Conservation (phyloP, 2,113 vertebrate species). For the Rhea pennata region DNA sequence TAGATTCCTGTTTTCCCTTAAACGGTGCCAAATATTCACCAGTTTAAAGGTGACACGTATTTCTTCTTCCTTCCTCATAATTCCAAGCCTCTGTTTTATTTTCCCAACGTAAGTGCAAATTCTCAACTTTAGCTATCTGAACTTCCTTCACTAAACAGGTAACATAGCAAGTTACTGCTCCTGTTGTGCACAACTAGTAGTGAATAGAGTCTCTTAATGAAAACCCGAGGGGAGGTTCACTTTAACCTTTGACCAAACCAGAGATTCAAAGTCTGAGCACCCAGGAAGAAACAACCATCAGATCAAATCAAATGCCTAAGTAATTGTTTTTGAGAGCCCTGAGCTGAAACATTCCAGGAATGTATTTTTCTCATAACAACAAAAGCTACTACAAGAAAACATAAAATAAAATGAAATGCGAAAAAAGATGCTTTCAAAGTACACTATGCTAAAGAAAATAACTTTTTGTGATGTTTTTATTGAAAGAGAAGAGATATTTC, state of each 20-base stretch:
- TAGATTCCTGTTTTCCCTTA: not conserved
- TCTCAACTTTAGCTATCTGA: not conserved
- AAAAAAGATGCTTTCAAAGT: not conserved
- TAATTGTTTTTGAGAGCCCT: conserved; percentile 58
- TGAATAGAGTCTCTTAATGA: not conserved
- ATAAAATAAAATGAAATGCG: not conserved
- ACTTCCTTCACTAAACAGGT: not conserved
- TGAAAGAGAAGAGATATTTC: conserved; percentile 8
- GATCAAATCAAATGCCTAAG: conserved; percentile 56
- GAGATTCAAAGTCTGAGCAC: not conserved
- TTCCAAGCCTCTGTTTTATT: not conserved
- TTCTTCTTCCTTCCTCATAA: not conserved
- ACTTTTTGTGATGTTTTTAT: conserved; percentile 23
- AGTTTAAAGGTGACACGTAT: not conserved
- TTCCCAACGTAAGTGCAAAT: not conserved
- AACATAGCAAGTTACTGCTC: not conserved
- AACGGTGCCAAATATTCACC: not conserved
- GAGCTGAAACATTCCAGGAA: conserved; percentile 46
- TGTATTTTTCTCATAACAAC: conserved; percentile 40
- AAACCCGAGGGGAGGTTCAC: not conserved
- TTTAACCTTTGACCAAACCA: not conserved
- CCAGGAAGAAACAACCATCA: not conserved
- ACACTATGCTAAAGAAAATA: not conserved
- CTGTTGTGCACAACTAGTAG: not conserved
- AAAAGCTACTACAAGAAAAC: not conserved